Evolutionary conservation across 2,113 vertebrate species (phyloP).

Genomic region (Nesogale talazaci): DNA sequence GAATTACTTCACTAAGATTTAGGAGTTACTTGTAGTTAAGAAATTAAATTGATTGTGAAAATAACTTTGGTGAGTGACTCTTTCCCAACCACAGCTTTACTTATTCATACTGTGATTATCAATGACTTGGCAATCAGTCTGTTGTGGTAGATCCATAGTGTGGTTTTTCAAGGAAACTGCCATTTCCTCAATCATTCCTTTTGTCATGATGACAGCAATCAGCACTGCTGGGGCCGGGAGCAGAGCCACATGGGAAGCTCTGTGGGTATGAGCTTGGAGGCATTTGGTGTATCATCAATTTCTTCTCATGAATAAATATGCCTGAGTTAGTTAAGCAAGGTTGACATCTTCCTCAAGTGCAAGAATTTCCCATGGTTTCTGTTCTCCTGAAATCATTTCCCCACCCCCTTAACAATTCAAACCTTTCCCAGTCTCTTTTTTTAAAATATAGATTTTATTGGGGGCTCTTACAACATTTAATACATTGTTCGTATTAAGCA

Average conservation of each 20-base stretch:
- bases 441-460: too few relatives aligned
- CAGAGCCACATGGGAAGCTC: slow-evolving; percentile 57
- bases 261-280: slow-evolving; percentile 55
- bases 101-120: neutral
- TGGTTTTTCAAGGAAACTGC: neutral
- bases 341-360: slow-evolving; percentile 28
- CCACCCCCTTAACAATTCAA: rapidly evolving
- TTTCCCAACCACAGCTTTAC: neutral
- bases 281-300: slow-evolving; percentile 73
- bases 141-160: slow-evolving; percentile 49
- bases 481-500: too few relatives aligned
- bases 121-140: slow-evolving; percentile 42
- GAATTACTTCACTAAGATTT: neutral
- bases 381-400: slow-evolving; percentile 46
- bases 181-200: slow-evolving; percentile 57
- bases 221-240: slow-evolving; percentile 60
- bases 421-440: slow-evolving; percentile 23
- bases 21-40: neutral
- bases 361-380: neutral
- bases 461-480: too few relatives aligned
- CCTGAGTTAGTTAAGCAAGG: slow-evolving; percentile 55
- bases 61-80: neutral
- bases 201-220: slow-evolving; percentile 59
- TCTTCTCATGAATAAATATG: slow-evolving; percentile 68
- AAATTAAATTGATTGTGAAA: slow-evolving; percentile 12